Evolutionary conservation across 2,888 invertebrate species (phyloP), one percentile per base, ranked within the genome.

Genomic region (Ischnura elegans): DNA sequence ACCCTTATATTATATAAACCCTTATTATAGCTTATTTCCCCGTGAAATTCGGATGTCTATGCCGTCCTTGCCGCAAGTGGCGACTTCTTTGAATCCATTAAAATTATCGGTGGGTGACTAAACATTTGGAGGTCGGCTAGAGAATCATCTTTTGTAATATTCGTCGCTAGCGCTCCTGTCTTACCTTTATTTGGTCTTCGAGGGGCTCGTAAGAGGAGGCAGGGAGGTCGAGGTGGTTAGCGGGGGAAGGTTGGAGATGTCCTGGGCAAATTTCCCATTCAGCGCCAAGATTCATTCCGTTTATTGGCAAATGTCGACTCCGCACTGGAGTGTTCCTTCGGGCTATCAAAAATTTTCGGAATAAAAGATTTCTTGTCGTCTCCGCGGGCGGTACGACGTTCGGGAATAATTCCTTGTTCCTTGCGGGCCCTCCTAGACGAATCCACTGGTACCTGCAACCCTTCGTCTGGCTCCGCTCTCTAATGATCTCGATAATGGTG

Each of bases 251-350:
- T 25, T 21, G 61, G 10, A 1, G 76, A 36, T 21, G 29, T 76
- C 61, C 21, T 25, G 87, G 46, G 42, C 87, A 55, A n/a, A 55
- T 42, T 87, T 51, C 55, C 87, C 87, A 87, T 87, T 55, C 87
- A 55, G n/a, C 90, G 90, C n/a, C 90, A 90, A 43, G 90, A 90
- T 90, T 90, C 90, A 90, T 90, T 90, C 55, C 55, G 86, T 45
- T 46, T 87, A 21, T 55, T 19, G 55, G 51, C 87, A 42, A 55
- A 55, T 61, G 61, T 55, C 43, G n/a, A n/a, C n/a, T 47, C 16
- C 16, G 61, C 29, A 10, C 76, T 16, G 29, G 76, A 36, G 76
- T 76, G 76, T 76, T 76, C 76, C 76, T 76, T 25, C 29, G 36
- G 76, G 86, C 25, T 45, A 47, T 87, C 55, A 61, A 90, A 90